These are phyloP conservation scores for Diachrysia chrysitis DNA, from an alignment of 2,888 invertebrate species.

Conservation along the genomic window DNA sequence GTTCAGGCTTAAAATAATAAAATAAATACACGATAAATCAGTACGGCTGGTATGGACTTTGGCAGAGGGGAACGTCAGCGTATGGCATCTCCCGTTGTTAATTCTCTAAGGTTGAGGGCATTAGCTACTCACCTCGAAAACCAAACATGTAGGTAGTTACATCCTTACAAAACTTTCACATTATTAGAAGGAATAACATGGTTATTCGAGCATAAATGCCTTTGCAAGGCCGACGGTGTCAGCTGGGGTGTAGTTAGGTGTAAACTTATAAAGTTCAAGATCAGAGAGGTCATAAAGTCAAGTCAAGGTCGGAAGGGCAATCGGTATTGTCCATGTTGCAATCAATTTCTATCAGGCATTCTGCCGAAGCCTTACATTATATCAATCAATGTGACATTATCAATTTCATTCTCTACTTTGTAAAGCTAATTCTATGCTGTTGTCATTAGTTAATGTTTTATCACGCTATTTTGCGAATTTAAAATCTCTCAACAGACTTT, in stretches of 20 bases:
- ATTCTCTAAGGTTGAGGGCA: too few species aligned
- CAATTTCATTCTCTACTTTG: neutral
- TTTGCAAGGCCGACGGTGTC: slow-evolving; percentile 44
- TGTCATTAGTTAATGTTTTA: neutral
- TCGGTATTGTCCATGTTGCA: slow-evolving; percentile 22
- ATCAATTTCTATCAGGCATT: slow-evolving; percentile 8
- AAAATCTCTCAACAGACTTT: too few species aligned
- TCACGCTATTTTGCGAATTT: too few species aligned
- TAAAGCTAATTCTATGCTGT: neutral
- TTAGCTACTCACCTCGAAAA: too few species aligned
- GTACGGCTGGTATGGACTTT: too few species aligned
- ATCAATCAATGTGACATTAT: neutral
- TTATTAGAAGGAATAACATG: neutral
- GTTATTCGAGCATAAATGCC: slow-evolving; percentile 22
- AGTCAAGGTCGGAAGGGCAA: slow-evolving; percentile 39
- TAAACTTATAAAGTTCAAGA: slow-evolving; percentile 46
- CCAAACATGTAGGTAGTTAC: too few species aligned
- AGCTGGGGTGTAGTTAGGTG: neutral
- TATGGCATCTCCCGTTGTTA: too few species aligned
- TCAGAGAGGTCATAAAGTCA: slow-evolving; percentile 12
- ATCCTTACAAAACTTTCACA: neutral
- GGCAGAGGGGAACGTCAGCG: too few species aligned
- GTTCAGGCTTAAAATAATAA: too few species aligned
- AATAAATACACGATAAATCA: too few species aligned
- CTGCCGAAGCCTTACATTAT: neutral